Evolutionary conservation across 2,888 invertebrate species (phyloP).

Genomic region (Micropterix aruncella): DNA sequence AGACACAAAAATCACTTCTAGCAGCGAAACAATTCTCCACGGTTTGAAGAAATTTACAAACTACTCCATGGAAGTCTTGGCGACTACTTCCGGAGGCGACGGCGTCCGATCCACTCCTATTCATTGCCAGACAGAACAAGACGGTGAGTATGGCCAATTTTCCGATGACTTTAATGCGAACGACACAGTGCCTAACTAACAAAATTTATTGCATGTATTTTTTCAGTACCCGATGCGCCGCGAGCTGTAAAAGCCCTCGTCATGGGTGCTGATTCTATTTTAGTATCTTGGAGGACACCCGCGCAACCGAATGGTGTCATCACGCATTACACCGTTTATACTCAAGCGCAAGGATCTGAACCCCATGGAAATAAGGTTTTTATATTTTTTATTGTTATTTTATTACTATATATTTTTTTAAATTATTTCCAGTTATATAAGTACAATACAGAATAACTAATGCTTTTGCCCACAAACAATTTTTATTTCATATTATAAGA

Average conservation of each 20-base stretch:
- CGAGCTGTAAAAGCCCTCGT: conserved; percentile 86
- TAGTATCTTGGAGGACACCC: conserved; percentile 90
- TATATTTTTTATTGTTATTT: no score
- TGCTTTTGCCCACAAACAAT: no score
- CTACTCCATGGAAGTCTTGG: conserved; percentile 92
- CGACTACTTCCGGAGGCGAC: conserved; percentile 90
- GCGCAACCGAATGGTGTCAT: conserved; percentile 86
- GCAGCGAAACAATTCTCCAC: conserved; percentile 85
- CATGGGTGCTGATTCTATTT: conserved; percentile 81
- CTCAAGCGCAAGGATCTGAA: conserved; percentile 57
- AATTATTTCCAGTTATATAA: no score
- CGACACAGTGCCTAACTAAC: conserved; percentile 1
- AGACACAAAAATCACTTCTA: conserved; percentile 83
- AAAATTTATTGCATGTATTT: background rate
- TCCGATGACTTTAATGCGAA: no score
- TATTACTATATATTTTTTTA: no score
- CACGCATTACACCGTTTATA: conserved; percentile 86
- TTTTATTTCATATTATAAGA: no score
- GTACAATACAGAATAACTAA: no score
- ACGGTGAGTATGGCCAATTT: conserved; percentile 45
- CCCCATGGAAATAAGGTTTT: conserved; percentile 58
- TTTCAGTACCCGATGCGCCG: conserved; percentile 80
- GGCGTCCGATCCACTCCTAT: conserved; percentile 80
- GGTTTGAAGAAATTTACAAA: conserved; percentile 91
- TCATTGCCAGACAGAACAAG: conserved; percentile 91